These are phyloP conservation scores for Eristalis arbustorum DNA, from an alignment of 2,888 invertebrate species.

Conservation along the genomic window DNA sequence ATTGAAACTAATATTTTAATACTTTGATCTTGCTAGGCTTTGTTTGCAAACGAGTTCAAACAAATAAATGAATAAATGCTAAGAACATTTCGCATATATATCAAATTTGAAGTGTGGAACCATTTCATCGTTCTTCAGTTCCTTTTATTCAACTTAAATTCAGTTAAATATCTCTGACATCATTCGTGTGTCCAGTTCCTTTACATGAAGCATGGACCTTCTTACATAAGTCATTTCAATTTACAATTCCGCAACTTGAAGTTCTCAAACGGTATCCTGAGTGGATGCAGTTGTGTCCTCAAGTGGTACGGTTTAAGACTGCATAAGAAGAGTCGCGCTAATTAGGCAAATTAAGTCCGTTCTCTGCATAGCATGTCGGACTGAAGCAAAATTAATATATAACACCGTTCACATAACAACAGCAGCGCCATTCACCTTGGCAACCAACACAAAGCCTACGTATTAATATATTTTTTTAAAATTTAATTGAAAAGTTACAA, in stretches of 20 bases:
- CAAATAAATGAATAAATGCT: too few relatives aligned
- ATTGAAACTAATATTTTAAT: too few relatives aligned
- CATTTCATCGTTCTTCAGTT: too few relatives aligned
- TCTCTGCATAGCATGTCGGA: background rate
- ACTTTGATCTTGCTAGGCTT: too few relatives aligned
- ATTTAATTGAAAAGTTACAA: constrained; percentile 64
- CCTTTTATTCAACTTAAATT: too few relatives aligned
- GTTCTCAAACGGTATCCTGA: background rate
- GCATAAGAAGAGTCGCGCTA: constrained; percentile 4
- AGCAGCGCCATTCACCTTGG: background rate
- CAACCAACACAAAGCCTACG: constrained; percentile 29
- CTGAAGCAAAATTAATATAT: background rate
- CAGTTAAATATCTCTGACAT: too few relatives aligned
- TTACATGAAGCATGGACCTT: background rate
- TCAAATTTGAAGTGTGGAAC: too few relatives aligned
- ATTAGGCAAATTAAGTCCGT: constrained; percentile 41
- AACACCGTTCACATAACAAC: constrained; percentile 9
- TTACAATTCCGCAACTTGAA: background rate
- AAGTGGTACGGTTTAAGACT: background rate
- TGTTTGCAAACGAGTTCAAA: too few relatives aligned
- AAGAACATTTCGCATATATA: too few relatives aligned
- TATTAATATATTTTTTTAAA: constrained; percentile 36
- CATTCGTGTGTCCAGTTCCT: too few relatives aligned
- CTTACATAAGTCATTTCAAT: background rate
- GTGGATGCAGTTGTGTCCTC: constrained; percentile 5